phyloP scores from a whole-genome alignment of 2,888 invertebrate genomes.

The Ochropleura plecta region DNA sequence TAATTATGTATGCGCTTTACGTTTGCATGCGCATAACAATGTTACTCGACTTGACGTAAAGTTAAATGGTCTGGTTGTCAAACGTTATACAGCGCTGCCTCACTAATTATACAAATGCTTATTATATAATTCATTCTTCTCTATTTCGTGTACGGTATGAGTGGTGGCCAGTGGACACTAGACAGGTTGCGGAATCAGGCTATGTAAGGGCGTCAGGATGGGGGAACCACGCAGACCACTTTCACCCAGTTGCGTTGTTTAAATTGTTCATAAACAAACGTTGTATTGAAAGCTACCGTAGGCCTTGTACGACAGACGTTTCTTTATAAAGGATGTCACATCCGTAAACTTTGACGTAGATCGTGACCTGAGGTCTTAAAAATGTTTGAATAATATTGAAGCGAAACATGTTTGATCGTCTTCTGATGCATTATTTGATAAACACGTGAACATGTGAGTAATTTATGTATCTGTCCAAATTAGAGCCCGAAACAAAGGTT shows the following conservation, averaged over 20 bases:
- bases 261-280: slow-evolving; percentile 22
- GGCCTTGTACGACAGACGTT: slow-evolving; percentile 28
- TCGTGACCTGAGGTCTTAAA: slow-evolving; percentile 68
- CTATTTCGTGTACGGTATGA: slow-evolving; percentile 41
- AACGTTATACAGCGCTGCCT: slow-evolving; percentile 39
- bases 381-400: background rate
- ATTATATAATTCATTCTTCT: slow-evolving; percentile 59
- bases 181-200: slow-evolving; percentile 73
- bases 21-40: slow-evolving; percentile 55
- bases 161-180: slow-evolving; percentile 34
- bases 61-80: slow-evolving; percentile 52
- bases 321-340: slow-evolving; percentile 67
- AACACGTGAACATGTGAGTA: slow-evolving; percentile 16
- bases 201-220: slow-evolving; percentile 72
- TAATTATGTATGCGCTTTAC: slow-evolving; percentile 62
- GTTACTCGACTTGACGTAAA: slow-evolving; percentile 57
- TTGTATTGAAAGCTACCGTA: slow-evolving; percentile 18
- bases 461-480: background rate
- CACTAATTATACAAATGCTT: slow-evolving; percentile 54
- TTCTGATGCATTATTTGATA: slow-evolving; percentile 21
- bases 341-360: slow-evolving; percentile 67
- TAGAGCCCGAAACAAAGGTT: background rate
- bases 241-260: slow-evolving; percentile 73
- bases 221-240: slow-evolving; percentile 67
- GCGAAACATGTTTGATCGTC: slow-evolving; percentile 21